Base-by-base conservation (phyloP, 1,140 invertebrate genomes). In the Drosophila punjabiensis region DNA sequence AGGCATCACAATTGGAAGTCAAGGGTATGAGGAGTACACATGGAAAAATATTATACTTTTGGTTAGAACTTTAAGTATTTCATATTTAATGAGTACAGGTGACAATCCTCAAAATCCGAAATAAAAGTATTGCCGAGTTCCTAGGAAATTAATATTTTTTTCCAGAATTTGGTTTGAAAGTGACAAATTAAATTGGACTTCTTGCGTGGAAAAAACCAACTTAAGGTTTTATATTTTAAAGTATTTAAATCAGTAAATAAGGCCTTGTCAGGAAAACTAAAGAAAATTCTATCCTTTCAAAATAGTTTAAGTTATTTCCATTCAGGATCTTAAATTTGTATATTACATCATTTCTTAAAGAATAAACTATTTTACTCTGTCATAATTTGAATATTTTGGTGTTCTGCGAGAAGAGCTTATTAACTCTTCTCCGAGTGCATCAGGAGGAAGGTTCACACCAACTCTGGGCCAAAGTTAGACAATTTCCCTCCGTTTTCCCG, bases 361-460 rank as follows among this genome's bases (percentile, higher is more conserved):
- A 24, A 6, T 13, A 20, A 13, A 1, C 18, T 47, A 14, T 48
- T 24, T 0, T 1, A 1, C 8, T 50, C 24, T 30, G 2, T 5
- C 1, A 10, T n/a, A n/a, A n/a, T n/a, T n/a, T n/a, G n/a, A n/a
- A 5, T n/a, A 24, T 18, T 30, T 3, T 13, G 5, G 8, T 52
- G 2, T 6, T 10, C 0, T n/a, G 16, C 5, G 16, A 16, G 11
- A 30, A 20, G 28, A 14, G 2, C 11, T 9, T 33, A 3, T 14
- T 2, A 28, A 14, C 32, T 35, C 65, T 53, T 37, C 3, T 58
- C 1, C 43, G 0, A 73, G 71, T 52, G 71, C n/a, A 3, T 24
- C 41, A 37, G 66, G 5, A 67, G 24, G 24, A 76, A 76, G 74
- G 84, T 89, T 88, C 84, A 89, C 85, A 88, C 85, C 85, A 76